These are phyloP conservation scores for Drosophila ercepeae DNA, from an alignment of 1,140 invertebrate species.

Conservation along the genomic window DNA sequence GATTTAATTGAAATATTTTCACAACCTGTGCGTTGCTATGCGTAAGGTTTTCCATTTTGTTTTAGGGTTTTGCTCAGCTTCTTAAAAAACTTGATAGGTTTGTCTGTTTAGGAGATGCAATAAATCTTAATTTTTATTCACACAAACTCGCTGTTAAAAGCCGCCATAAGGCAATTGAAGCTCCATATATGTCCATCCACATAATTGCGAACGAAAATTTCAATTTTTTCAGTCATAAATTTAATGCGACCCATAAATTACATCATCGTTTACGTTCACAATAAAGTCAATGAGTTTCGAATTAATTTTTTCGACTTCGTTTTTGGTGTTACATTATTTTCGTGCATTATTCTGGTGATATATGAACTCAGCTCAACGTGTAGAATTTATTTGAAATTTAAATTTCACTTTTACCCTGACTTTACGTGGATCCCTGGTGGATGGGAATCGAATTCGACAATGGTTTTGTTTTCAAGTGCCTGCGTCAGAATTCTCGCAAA, in stretches of 20 bases:
- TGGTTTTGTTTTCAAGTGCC: conserved; percentile 61
- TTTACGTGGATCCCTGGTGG: conserved; percentile 21
- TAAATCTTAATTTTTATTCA: conserved; percentile 47
- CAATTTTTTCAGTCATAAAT: conserved; percentile 56
- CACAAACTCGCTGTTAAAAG: conserved; percentile 6
- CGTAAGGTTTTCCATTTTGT: no score
- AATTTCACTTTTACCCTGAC: background rate
- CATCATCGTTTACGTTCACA: conserved; percentile 65
- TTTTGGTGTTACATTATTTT: conserved; percentile 34
- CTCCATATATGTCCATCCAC: conserved; percentile 71
- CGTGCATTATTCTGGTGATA: conserved; percentile 27
- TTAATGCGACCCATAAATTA: conserved; percentile 76
- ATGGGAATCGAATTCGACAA: conserved; percentile 46
- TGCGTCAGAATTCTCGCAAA: conserved; percentile 60
- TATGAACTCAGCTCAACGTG: conserved; percentile 5
- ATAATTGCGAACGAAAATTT: conserved; percentile 66
- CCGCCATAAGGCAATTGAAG: conserved; percentile 63
- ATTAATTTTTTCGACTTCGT: conserved; percentile 39
- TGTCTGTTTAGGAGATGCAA: conserved; percentile 1
- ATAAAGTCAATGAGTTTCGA: conserved; percentile 46
- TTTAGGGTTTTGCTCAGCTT: background rate
- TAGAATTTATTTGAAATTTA: conserved; percentile 1
- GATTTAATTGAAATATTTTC: conserved; percentile 35
- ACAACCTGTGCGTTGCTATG: no score
- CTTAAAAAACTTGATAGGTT: background rate